Conservation (phyloP, 2,113 vertebrate genomes). For the Etheostoma cragini region DNA sequence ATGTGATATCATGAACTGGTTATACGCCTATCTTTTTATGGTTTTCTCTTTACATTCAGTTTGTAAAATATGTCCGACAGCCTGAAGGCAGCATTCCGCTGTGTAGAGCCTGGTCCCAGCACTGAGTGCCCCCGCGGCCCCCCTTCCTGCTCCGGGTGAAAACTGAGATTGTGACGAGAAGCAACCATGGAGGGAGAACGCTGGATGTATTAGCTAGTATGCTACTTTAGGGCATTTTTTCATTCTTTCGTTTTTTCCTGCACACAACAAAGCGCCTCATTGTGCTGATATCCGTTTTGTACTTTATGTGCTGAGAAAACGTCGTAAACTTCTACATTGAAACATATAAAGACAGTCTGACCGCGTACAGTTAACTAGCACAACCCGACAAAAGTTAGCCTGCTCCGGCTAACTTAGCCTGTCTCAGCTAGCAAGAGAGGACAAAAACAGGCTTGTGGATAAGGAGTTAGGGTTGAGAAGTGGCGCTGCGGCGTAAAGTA, state of each 20-base stretch:
- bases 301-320: slow-evolving; percentile 20
- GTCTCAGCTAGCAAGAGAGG: slow-evolving; percentile 43
- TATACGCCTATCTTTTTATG: not conserved
- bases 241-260: not conserved
- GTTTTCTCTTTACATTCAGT: not conserved
- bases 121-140: slow-evolving; percentile 31
- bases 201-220: slow-evolving; percentile 58
- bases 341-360: slow-evolving; percentile 20
- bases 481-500: slow-evolving; percentile 41
- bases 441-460: slow-evolving; percentile 47
- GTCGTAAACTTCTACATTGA: slow-evolving; percentile 39
- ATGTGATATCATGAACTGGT: not conserved
- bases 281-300: not conserved
- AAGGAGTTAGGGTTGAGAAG: slow-evolving; percentile 19
- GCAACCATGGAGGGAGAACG: slow-evolving; percentile 71
- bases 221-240: slow-evolving; percentile 19
- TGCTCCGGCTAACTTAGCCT: slow-evolving; percentile 73
- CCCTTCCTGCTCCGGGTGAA: slow-evolving; percentile 63
- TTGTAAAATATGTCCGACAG: slow-evolving; percentile 26
- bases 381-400: slow-evolving; percentile 77
- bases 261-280: not conserved
- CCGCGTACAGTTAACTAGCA: slow-evolving; percentile 61
- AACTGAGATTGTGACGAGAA: slow-evolving; percentile 74
- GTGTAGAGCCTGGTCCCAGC: slow-evolving; percentile 3
- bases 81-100: slow-evolving; percentile 52